These are phyloP conservation scores for Sebastes hubbsi DNA, from an alignment of 2,797 vertebrate genomes.

Conservation along the genomic window DNA sequence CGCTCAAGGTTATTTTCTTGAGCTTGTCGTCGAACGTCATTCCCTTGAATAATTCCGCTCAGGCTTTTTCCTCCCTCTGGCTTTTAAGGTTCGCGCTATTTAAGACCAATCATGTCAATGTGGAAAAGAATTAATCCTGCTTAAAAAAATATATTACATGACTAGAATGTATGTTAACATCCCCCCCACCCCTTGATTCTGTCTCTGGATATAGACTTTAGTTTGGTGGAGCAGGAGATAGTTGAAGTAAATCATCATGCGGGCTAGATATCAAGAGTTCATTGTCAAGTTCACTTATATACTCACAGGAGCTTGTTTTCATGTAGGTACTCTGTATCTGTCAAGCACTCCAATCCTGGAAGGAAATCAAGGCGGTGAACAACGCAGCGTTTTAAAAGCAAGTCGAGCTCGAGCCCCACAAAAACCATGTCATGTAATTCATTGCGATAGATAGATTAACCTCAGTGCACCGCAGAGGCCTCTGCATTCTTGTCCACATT, in stretches of 20 bases:
- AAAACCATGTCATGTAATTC: constrained; percentile 69
- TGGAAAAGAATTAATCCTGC: constrained; percentile 78
- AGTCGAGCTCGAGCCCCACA: constrained; percentile 44
- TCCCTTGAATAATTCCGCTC: constrained; percentile 78
- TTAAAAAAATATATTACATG: constrained; percentile 76
- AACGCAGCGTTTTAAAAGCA: constrained; percentile 50
- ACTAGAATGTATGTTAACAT: constrained; percentile 70
- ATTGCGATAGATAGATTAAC: constrained; percentile 76
- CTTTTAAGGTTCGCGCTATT: constrained; percentile 79
- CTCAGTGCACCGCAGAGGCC: constrained; percentile 66
- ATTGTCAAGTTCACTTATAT: constrained; percentile 63
- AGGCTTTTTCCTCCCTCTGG: constrained; percentile 73
- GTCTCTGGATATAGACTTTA: constrained; percentile 69
- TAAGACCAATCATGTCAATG: constrained; percentile 82
- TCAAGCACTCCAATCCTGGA: constrained; percentile 42
- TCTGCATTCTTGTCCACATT: constrained; percentile 71
- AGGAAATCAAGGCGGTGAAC: constrained; percentile 51
- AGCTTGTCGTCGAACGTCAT: constrained; percentile 73
- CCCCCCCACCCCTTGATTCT: constrained; percentile 50
- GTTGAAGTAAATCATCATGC: constrained; percentile 64
- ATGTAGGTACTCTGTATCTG: constrained; percentile 58
- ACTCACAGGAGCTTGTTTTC: constrained; percentile 49
- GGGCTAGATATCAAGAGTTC: constrained; percentile 58
- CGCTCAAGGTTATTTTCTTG: constrained; percentile 82
- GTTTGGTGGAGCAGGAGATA: constrained; percentile 55